Base-by-base conservation (phyloP, 2,113 vertebrate genomes). In the Chlamydotis undulata region DNA sequence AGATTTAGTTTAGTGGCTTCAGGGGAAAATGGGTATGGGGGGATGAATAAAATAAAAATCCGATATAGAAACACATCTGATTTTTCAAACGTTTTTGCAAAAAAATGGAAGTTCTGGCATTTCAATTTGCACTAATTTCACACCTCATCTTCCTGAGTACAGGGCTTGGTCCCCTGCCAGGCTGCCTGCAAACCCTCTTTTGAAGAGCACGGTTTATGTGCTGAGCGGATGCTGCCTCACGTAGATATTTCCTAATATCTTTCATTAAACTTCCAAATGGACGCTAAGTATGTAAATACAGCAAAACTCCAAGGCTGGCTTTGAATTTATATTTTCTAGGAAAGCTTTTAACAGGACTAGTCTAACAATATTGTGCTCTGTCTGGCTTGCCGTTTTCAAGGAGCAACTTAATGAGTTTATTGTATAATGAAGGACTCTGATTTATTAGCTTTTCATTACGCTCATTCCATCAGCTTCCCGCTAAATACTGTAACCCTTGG, bases 371-470 rank as follows among this genome's bases (percentile, higher is more conserved):
- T 81, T 64, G 81, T 64, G 39, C 83, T 19, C 14, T 83, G 83
- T 65, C 88, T 86, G 80, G 50, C 71, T 97, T 91, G 59, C 85
- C 88, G 31, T 95, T 96, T 96, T 75, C 76, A 79, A 61, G 4
- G 89, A 92, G 86, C 53, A 24, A 35, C 91, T 83, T 97, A 97
- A 97, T 95, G 96, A 97, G 86, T 97, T 97, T 97, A 95, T 94
- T 96, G 59, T 97, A 92, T 97, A 97, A 89, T 96, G 94, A 97
- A 96, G 92, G 83, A 90, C 83, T 94, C 87, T 94, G 96, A 96
- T 97, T 97, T 98, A 97, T 97, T 97, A 96, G 95, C 90, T 97
- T 95, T 97, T 97, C 94, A 93, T 97, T 96, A 97, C 56, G 94
- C 85, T 97, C 93, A 47, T 97, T 92, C 96, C 86, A 87, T 97